These are phyloP conservation scores for Leucophora obtusa DNA, from an alignment of 2,888 invertebrate genomes.

Conservation along the genomic window DNA sequence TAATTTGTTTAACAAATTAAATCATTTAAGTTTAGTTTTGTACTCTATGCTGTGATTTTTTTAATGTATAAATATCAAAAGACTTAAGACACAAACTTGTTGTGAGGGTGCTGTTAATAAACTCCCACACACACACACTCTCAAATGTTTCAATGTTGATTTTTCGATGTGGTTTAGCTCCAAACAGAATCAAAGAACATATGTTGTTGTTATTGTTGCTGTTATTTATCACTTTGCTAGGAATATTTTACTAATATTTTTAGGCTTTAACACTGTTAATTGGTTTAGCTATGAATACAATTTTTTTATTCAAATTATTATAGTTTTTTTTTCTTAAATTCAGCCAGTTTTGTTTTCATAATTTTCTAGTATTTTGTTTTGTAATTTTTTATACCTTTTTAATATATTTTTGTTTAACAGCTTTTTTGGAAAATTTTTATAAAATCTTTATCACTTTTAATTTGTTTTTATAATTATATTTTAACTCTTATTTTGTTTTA, in stretches of 20 bases:
- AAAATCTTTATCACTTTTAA: conserved; percentile 53
- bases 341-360: conserved; percentile 40
- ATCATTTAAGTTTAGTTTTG: background rate
- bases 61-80: conserved; percentile 70
- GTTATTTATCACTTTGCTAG: conserved; percentile 12
- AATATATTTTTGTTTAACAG: conserved; percentile 45
- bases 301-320: background rate
- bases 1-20: background rate
- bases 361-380: background rate
- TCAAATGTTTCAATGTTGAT: conserved; percentile 4
- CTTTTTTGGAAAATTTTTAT: conserved; percentile 15
- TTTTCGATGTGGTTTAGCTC: conserved; percentile 3
- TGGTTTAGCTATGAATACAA: background rate
- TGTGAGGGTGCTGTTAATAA: conserved; percentile 66
- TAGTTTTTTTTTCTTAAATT: conserved; percentile 7
- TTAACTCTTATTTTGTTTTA: background rate
- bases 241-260: background rate
- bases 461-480: conserved; percentile 43
- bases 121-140: conserved; percentile 4
- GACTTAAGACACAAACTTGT: conserved; percentile 73
- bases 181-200: conserved; percentile 1
- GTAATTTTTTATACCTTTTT: conserved; percentile 40
- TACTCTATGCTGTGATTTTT: background rate
- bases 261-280: background rate
- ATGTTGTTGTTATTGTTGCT: conserved; percentile 37